Conservation (phyloP, 2,113 vertebrate genomes). For the Anarhynchus alexandrinus region DNA sequence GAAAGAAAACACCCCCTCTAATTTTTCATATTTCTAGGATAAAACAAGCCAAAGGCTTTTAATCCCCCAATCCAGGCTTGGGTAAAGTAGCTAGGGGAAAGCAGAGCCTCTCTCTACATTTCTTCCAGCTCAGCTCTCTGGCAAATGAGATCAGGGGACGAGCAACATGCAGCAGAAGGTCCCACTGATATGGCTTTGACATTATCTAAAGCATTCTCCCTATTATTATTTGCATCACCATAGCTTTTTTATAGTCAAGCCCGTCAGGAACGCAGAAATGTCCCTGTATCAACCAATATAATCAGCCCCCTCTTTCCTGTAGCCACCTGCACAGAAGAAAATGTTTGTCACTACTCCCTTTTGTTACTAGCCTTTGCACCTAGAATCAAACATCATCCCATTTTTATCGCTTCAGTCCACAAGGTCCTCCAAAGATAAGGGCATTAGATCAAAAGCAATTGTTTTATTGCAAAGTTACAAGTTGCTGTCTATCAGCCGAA, state of each 20-base stretch:
- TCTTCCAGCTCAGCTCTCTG: neutral
- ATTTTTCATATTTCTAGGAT: neutral
- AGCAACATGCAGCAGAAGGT: neutral
- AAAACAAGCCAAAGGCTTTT: neutral
- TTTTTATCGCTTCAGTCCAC: neutral
- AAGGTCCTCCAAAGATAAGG: neutral
- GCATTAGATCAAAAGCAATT: neutral
- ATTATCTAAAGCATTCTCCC: neutral
- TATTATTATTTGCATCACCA: neutral
- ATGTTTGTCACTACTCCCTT: neutral
- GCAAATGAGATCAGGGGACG: neutral
- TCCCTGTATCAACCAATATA: neutral
- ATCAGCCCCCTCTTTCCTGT: neutral
- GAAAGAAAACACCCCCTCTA: neutral
- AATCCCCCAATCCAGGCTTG: neutral
- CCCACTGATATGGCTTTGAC: neutral
- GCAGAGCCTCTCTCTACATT: neutral
- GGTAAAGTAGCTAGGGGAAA: neutral
- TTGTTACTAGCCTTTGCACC: neutral
- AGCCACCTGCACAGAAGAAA: neutral
- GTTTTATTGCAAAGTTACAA: neutral
- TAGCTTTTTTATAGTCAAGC: neutral
- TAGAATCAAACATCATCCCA: neutral
- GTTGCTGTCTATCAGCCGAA: accelerated
- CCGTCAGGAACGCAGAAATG: neutral